A percentile compares a stretch with the other conserved stretches of the same genome.
phyloP scores from a whole-genome alignment of 2,113 vertebrate genomes.

The Daphoenositta chrysoptera region DNA sequence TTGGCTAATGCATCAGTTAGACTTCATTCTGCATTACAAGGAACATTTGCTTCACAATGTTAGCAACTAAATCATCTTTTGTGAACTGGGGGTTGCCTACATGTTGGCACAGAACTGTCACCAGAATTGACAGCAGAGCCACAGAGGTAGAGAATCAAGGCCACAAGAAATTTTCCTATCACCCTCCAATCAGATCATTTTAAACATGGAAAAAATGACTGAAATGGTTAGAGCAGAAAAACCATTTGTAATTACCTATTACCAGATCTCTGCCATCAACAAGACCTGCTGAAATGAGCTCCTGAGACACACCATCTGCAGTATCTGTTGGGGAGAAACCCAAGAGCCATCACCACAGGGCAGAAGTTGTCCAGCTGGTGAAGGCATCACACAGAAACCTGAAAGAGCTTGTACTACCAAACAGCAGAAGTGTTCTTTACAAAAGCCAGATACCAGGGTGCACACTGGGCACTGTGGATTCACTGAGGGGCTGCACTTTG shows the following conservation, averaged over 20 bases:
- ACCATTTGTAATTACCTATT: conserved; percentile 79
- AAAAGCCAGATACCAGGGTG: neutral
- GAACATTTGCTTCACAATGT: neutral
- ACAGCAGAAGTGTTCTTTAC: neutral
- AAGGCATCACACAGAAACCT: neutral
- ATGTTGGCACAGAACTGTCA: neutral
- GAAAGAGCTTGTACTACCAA: neutral
- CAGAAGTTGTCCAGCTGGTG: neutral
- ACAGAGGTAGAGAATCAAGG: neutral
- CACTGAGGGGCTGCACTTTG: neutral
- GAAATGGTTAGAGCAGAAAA: neutral
- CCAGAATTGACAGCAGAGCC: neutral
- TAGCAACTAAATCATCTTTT: neutral
- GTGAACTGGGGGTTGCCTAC: neutral
- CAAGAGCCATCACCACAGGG: neutral
- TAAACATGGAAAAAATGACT: neutral
- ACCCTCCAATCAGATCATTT: neutral
- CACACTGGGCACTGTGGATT: neutral
- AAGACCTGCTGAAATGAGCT: conserved; percentile 95
- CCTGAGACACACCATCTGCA: conserved; percentile 95
- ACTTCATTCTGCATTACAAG: neutral
- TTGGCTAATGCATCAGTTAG: neutral
- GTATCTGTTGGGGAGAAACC: conserved; percentile 81
- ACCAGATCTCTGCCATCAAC: conserved; percentile 96
- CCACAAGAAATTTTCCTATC: neutral